A percentile compares a stretch with the other conserved stretches of the same genome.
phyloP scores from a whole-genome alignment of 2,797 vertebrate species.

The Novumbra hubbsi region DNA sequence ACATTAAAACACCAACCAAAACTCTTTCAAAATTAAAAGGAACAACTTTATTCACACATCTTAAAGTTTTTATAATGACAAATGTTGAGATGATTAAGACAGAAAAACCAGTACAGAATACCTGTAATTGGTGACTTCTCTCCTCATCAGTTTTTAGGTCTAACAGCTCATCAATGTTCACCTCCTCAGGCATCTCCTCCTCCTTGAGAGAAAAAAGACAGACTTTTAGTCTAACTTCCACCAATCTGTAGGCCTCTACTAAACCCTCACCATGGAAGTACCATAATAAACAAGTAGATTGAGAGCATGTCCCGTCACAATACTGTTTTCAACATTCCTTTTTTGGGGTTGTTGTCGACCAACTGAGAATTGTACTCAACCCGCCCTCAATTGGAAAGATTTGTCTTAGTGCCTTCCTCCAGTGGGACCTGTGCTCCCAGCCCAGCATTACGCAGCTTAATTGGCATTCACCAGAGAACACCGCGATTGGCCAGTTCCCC shows the following conservation, averaged over 20 bases:
- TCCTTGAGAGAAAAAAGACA: constrained; percentile 60
- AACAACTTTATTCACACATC: neutral
- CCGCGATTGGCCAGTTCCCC: too few species aligned
- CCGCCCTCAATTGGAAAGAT: too few species aligned
- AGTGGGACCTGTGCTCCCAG: too few species aligned
- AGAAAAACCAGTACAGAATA: constrained; percentile 34
- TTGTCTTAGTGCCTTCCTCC: too few species aligned
- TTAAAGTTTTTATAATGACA: neutral
- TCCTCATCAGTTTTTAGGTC: constrained; percentile 78
- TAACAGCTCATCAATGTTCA: constrained; percentile 83
- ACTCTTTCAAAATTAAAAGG: neutral
- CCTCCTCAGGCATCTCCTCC: constrained; percentile 79
- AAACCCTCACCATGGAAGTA: neutral
- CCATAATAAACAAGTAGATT: neutral
- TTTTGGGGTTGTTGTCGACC: too few species aligned
- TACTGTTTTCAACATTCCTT: too few species aligned
- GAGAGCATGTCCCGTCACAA: too few species aligned
- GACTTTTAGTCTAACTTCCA: constrained; percentile 4
- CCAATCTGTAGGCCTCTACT: neutral
- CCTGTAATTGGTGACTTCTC: constrained; percentile 72
- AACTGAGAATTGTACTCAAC: too few species aligned
- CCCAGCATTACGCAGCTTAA: too few species aligned
- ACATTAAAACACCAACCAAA: neutral
- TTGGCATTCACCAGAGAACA: too few species aligned
- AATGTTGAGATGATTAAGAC: neutral